Evolutionary conservation across 2,797 vertebrate genomes (phyloP).

Genomic region (Gorsachius magnificus): DNA sequence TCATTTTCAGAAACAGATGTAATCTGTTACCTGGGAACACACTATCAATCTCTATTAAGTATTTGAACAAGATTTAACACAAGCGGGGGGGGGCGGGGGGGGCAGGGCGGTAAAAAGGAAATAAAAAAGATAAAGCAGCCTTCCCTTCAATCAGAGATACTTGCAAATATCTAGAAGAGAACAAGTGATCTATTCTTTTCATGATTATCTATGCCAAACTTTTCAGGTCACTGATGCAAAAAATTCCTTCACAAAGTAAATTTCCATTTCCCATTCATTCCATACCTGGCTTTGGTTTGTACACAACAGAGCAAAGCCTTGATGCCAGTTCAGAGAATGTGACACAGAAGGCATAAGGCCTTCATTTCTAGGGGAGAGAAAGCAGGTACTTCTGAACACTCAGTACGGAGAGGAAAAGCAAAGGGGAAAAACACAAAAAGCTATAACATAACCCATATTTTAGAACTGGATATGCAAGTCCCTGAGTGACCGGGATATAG

Average conservation of each 20-base stretch:
- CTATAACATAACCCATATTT: neutral
- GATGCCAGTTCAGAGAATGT: neutral
- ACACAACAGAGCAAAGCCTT: neutral
- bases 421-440: neutral
- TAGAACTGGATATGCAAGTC: neutral
- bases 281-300: neutral
- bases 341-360: neutral
- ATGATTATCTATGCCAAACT: neutral
- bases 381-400: neutral
- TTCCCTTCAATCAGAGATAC: neutral
- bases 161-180: neutral
- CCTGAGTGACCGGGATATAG: neutral
- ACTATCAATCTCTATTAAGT: constrained; percentile 41
- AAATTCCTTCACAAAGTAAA: neutral
- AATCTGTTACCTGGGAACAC: constrained; percentile 44
- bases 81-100: neutral
- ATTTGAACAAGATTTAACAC: constrained; percentile 31
- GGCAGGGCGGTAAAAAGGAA: neutral
- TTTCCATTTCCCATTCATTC: neutral
- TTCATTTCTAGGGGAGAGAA: neutral
- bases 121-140: neutral
- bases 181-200: neutral
- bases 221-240: neutral
- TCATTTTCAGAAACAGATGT: constrained; percentile 31
- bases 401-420: neutral